Base-by-base conservation (phyloP, 2,888 invertebrate species). In the Tetragnatha montana region DNA sequence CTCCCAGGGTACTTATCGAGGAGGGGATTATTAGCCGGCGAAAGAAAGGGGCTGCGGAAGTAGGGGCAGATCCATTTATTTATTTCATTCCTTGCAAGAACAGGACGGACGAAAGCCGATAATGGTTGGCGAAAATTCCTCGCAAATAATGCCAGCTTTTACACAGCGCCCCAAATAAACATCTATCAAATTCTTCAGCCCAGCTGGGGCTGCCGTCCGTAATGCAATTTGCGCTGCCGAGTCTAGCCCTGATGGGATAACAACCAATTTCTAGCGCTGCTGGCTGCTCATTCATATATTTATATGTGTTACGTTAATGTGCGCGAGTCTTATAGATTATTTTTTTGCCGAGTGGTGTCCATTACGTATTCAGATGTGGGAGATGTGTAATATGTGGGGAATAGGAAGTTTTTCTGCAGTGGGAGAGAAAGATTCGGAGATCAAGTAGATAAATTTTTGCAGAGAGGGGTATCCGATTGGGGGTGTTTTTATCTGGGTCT, bases 141-240 rank as follows among this genome's bases (percentile, higher is more conserved):
- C 51, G 35, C 83, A 60, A 80, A 86, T 86, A 86, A 81, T 82
- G 87, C 87, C 70, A 70, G 87, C 82, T 88, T 88, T 88, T 88
- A 82, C 82, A 82, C 78, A 88, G 70, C 71, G 82, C 51, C 76
- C 76, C 76, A 88, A 88, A 82, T 88, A 88, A 88, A 82, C 87
- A 88, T 88, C 87, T 88, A 88, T 88, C 87, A 88, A 88, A 88
- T 88, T 88, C 87, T 88, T 88, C 51, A 76, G 81, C 87, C 76
- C 87, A 88, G 87, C 81, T 88, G 87, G 81, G 78, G 70, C 51
- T 47, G 35, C 73, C 21, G 50, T 71, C 81, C 82, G 21, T 88
- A 88, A 88, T 88, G 87, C 81, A 88, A 88, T 88, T 88, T 88
- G 79, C 22, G 81, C 81, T 17, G 49, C 60, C 78, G 78, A 81